Conservation (phyloP, 2,888 invertebrate species). For the Lochmaea crataegi region DNA sequence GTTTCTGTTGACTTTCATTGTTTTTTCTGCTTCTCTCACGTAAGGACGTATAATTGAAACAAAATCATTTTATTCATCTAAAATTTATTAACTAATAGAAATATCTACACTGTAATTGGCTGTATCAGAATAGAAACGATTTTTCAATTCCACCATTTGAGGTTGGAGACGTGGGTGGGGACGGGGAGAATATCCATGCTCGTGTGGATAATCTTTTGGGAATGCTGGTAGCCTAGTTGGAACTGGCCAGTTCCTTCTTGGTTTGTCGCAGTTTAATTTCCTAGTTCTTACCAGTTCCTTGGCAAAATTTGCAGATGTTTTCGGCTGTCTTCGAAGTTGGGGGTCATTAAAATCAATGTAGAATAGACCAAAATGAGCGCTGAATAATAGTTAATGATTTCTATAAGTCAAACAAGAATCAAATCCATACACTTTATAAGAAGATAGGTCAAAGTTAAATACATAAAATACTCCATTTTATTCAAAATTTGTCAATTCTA, state of each 20-base stretch:
- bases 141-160: not conserved
- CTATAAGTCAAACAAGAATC: too few species aligned
- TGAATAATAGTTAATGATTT: not conserved
- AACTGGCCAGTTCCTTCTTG: not conserved
- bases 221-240: not conserved
- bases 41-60: too few species aligned
- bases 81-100: not conserved
- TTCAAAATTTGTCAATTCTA: too few species aligned
- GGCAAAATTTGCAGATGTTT: constrained; percentile 5
- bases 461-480: too few species aligned
- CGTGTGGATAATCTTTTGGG: not conserved
- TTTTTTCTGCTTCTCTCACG: too few species aligned
- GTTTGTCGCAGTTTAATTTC: constrained; percentile 2
- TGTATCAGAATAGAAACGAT: not conserved
- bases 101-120: not conserved
- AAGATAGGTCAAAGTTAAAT: too few species aligned
- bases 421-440: too few species aligned
- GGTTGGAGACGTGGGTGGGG: not conserved
- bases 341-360: constrained; percentile 10
- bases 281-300: not conserved
- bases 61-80: too few species aligned
- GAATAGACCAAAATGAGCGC: constrained; percentile 19
- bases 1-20: too few species aligned
- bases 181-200: not conserved
- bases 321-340: not conserved